Base-by-base conservation (phyloP, 1,140 invertebrate species). In the Ostrea denselamellosa region DNA sequence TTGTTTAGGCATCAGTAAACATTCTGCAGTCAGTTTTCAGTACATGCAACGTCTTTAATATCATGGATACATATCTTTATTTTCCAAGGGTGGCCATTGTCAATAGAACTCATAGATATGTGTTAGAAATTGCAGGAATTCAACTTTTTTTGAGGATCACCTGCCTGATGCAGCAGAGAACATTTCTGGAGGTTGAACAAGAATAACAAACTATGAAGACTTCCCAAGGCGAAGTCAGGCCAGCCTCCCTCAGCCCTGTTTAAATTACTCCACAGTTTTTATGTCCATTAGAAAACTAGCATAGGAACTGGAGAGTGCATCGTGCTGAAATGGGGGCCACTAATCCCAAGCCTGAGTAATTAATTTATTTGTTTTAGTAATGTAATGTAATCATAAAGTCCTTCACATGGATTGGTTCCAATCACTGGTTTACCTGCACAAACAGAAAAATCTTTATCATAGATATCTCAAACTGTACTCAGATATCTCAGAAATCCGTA, bases 371-470 rank as follows among this genome's bases (percentile, higher is more conserved):
- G 1, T 25, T 14, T 77, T 77, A 28, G 68, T 25, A 77, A 34
- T 77, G 68, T 34, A 77, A 77, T 77, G 68, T 77, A 77, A 77
- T 77, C 68, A 77, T 28, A 14, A 10, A 34, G 25, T 77, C 28
- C 25, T 25, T 25, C 28, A 77, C 68, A 77, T 77, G 28, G 68
- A 77, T 14, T 9, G 10, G 12, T 28, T 77, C 68, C 68, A 34
- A 77, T 25, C 68, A 77, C 22, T 25, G 34, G 68, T 77, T 77
- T 9, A 22, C 12, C 28, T 14, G 28, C 28, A 34, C 8, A 34
- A 34, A 17, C 12, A 25, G 22, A 12, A n/a, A 44, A 44, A 44
- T 44, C 34, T 44, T 44, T 44, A 44, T 44, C 34, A 44, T 44
- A 44, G 34, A 28, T 14, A 34, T 71, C 8, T 44, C 28, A 28